Evolutionary conservation across 2,888 invertebrate genomes (phyloP), one percentile per base, ranked within the genome.

Genomic region (Tenthredo livida): DNA sequence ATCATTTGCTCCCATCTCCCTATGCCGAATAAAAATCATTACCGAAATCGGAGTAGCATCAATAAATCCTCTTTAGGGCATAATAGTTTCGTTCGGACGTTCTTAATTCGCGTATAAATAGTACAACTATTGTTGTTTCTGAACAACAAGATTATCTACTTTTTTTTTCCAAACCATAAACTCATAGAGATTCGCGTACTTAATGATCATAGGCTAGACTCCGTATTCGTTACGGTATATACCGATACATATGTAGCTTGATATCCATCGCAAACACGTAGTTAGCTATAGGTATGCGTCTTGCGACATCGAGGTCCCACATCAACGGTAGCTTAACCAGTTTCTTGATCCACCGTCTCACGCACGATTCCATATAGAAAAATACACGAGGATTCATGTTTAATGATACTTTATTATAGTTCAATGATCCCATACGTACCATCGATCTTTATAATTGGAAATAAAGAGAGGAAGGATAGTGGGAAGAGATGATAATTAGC

Each of bases 341-440:
- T 67, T 67, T 17, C 15, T 67, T 33, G 67, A 67, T 67, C 17
- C 67, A 33, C 33, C 6, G 67, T 15, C 67, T 33, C 29, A 67
- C 67, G n/a, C n/a, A 67, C 67, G 67, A 67, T 15, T 29, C 29
- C 33, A 25, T 21, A 61, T 61, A 25, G 10, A 25, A 21, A 61
- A 9, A 0, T 21, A 61, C 25, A 61, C 21, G 25, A 61, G 25
- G 21, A 67, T 33, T 67, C 25, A 33, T 33, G 33, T 67, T 33
- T 67, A 33, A 67, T 67, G 29, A 33, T 33, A 67, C 67, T 67
- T 67, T 25, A 67, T 67, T 25, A 67, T 33, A 67, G 67, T 33
- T 4, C 33, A 33, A 17, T 25, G 61, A 33, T 33, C 9, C 25
- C 61, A 12, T 12, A 61, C 12, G 12, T 12, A 61, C 10, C 10